Conservation (phyloP, 2,797 vertebrate genomes). For the Telmatherina bonti region DNA sequence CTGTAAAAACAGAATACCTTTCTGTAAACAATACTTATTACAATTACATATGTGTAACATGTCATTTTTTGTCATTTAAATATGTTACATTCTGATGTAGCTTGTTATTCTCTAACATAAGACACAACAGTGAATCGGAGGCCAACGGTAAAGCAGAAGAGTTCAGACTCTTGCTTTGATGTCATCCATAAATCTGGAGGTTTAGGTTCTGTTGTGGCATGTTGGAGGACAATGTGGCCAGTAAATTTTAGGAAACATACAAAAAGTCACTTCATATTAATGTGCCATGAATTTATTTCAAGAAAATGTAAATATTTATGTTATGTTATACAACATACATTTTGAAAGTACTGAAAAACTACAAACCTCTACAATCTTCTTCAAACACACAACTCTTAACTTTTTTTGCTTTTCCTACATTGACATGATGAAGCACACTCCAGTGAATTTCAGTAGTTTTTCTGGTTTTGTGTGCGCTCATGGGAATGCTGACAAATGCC, state of each 20-base stretch:
- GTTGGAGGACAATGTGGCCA: neutral
- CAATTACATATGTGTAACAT: no score
- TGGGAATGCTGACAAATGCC: slow-evolving; percentile 40
- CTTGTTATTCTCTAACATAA: no score
- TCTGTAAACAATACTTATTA: no score
- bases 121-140: no score
- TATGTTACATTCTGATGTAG: no score
- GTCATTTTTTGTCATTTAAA: no score
- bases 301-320: neutral
- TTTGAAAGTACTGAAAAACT: neutral
- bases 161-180: no score
- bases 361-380: neutral
- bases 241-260: neutral
- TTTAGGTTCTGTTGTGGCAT: neutral
- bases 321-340: neutral
- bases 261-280: neutral
- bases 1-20: no score
- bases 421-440: slow-evolving; percentile 1
- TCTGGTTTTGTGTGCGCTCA: slow-evolving; percentile 16
- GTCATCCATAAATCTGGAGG: no score
- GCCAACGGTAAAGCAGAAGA: no score
- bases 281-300: neutral
- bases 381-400: no score
- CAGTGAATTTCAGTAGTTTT: slow-evolving; percentile 4
- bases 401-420: no score